These are phyloP conservation scores for Rhopalosiphum nymphaeae DNA, from an alignment of 2,888 invertebrate species.

Conservation along the genomic window DNA sequence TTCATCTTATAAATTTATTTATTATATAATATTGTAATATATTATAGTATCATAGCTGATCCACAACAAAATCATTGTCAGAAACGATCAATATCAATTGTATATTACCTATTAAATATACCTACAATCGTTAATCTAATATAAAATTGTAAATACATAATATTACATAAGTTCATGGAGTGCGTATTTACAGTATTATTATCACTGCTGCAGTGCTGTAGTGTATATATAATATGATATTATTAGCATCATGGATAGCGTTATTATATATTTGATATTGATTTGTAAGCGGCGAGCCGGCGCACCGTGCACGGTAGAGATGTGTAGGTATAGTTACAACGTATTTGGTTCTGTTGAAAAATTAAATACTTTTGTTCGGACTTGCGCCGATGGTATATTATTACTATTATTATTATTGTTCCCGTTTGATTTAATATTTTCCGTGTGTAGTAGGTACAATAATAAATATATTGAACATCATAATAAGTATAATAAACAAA, in stretches of 20 bases:
- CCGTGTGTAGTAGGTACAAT: not conserved
- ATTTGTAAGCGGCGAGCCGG: not conserved
- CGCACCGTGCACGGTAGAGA: not conserved
- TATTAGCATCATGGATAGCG: not conserved
- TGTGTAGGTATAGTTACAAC: not conserved
- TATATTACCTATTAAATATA: not conserved
- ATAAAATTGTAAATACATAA: not conserved
- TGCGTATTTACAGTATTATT: not conserved
- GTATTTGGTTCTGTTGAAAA: constrained; percentile 26
- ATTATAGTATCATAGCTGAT: not conserved
- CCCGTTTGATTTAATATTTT: not conserved
- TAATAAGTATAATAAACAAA: not conserved
- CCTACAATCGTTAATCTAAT: not conserved
- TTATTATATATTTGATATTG: constrained; percentile 19
- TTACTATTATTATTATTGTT: not conserved
- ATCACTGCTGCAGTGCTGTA: not conserved
- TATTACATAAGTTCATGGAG: not conserved
- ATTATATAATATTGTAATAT: not conserved
- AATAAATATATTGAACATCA: not conserved
- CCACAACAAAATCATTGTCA: not conserved
- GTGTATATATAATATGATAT: not conserved
- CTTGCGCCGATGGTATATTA: not conserved
- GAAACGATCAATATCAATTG: not conserved
- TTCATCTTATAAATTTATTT: not conserved
- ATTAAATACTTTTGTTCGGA: not conserved